Base-by-base conservation (phyloP, 2,797 vertebrate species). In the Delichon dasypus region DNA sequence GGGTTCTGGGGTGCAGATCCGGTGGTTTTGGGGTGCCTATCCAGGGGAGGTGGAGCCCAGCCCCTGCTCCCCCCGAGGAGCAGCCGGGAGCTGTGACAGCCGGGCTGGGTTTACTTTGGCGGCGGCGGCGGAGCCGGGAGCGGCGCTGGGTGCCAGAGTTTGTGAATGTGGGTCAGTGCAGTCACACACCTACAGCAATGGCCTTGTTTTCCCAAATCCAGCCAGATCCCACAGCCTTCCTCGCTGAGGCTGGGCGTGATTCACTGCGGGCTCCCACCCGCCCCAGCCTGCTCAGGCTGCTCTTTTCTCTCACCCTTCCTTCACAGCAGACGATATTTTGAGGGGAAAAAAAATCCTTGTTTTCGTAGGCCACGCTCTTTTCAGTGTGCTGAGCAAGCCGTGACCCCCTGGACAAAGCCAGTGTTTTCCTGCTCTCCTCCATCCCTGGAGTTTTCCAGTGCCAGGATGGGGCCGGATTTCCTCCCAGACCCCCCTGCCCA, bases 151-250 rank as follows among this genome's bases (percentile, higher is more conserved):
- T 32, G 92, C 72, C 90, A 89, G 84, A 51, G 62, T 26, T 75
- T 80, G 90, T 11, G 93, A 91, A 92, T 87, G 74, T 89, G 84
- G 89, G 83, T 92, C 95, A 89, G 86, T 0, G 68, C 90, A 82
- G 73, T 71, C 80, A 20, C 91, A 91, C 93, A 90, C 82, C 85
- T 71, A 89, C 91, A 91, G 79, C 50, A 85, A 81, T 7, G 7
- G 78, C 72, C 54, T 92, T 87, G 89, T 92, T 93, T 93, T 74
- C 94, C 90, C 87, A 86, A 65, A 62, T 1, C 75, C 79, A 10
- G 55, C 15, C 34, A 8, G 66, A 70, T 57, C 80, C 58, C 83
- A 13, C 67, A 38, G 55, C 1, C 5, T 3, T 11, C 68, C 34
- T 12, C 1, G 0, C 48, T 70, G 42, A 15, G 82, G 12, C 68